Base-by-base conservation (phyloP, 2,797 vertebrate species). In the Gadopsis marmoratus region DNA sequence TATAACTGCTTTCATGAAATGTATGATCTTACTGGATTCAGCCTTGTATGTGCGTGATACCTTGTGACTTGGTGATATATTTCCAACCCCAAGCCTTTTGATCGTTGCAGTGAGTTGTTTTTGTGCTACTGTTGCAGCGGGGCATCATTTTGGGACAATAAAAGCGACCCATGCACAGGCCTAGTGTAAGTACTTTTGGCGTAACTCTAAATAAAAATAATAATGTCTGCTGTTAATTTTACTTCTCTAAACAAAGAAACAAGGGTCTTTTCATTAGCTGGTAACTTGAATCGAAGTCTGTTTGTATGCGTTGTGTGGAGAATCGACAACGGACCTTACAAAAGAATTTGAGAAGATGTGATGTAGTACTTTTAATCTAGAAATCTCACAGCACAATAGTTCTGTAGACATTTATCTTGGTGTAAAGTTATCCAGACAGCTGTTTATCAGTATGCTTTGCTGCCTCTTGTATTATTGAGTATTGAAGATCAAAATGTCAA, bases 391-490 rank as follows among this genome's bases (percentile, higher is more conserved):
- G 91, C 93, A 92, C 89, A 93, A 90, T 89, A 89, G 92, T 92
- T 93, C 90, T 93, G 85, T 94, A 93, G 91, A 91, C 88, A 92
- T 94, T 91, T 93, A 93, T 93, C 90, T 94, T 87, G 87, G 86
- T 95, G 94, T 94, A 85, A 95, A 90, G 84, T 90, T 92, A 91
- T 91, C 88, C 92, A 89, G 86, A 93, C 87, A 89, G 89, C 88
- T 93, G 89, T 95, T 91, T 93, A 93, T 92, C 93, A 91, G 90
- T 94, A 89, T 82, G 88, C 91, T 94, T 94, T 84, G 86, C 91
- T 94, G 93, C 93, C 92, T 92, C 90, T 92, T 90, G 93, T 94
- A 90, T 92, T 93, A 82, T 91, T 92, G 82, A 92, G 87, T 94
- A 92, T 92, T 94, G 72, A 90, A 94, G 85, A 92, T 92, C 88